Evolutionary conservation across 1,140 invertebrate genomes (phyloP).

Genomic region (Vanessa tameamea): DNA sequence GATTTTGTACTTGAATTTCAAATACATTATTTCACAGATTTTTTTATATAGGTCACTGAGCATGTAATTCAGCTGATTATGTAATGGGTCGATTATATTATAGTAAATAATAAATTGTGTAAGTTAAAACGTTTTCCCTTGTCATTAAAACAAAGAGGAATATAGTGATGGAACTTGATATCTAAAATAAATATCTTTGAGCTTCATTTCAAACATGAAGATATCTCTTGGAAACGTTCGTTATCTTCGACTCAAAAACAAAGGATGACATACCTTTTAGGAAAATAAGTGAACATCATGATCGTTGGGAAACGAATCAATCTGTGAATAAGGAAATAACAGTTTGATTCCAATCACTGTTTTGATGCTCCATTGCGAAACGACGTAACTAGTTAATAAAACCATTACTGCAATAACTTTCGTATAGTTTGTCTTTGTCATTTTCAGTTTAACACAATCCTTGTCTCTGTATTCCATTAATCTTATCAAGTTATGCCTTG

Average conservation of each 20-base stretch:
- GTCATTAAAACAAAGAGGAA: too few relatives aligned
- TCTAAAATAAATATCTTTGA: background rate
- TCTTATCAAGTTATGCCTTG: too few relatives aligned
- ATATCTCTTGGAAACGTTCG: background rate
- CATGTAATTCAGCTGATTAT: slow-evolving; percentile 15
- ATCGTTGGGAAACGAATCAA: slow-evolving; percentile 62
- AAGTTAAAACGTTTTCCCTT: too few relatives aligned
- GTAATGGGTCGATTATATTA: background rate
- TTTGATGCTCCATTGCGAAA: slow-evolving; percentile 39
- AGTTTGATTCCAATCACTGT: slow-evolving; percentile 61
- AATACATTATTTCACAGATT: too few relatives aligned
- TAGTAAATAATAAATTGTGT: too few relatives aligned
- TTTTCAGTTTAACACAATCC: too few relatives aligned
- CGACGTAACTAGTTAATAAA: slow-evolving; percentile 18
- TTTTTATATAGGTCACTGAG: slow-evolving; percentile 17
- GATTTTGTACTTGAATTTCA: background rate
- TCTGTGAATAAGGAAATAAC: slow-evolving; percentile 60
- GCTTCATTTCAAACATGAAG: background rate
- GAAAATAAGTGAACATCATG: slow-evolving; percentile 6
- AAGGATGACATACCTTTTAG: background rate
- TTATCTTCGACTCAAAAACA: background rate
- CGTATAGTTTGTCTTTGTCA: background rate
- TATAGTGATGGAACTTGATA: too few relatives aligned
- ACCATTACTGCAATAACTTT: background rate
- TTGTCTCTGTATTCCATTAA: too few relatives aligned